A percentile compares a stretch with the other conserved stretches of the same genome.
phyloP scores from a whole-genome alignment of 2,888 invertebrate species.

The Syrphus vitripennis region DNA sequence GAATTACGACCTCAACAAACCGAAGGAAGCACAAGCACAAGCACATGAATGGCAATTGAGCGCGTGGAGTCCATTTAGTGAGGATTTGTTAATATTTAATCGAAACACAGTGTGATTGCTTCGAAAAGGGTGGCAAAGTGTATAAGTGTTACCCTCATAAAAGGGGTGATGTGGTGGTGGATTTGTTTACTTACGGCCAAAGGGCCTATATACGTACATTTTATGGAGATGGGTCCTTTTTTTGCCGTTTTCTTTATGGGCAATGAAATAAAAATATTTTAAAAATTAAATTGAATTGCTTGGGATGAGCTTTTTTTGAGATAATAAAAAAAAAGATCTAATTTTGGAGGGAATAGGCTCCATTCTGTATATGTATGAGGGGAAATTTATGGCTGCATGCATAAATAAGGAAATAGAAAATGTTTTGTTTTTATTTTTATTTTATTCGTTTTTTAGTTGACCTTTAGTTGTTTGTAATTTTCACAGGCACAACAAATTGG shows the following conservation, averaged over 20 bases:
- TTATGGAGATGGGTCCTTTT: neutral
- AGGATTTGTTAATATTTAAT: constrained; percentile 69
- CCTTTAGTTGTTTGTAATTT: too few species aligned
- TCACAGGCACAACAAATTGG: too few species aligned
- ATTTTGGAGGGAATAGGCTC: neutral
- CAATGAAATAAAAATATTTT: constrained; percentile 21
- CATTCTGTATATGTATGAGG: too few species aligned
- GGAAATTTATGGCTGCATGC: too few species aligned
- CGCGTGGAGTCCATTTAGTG: constrained; percentile 53
- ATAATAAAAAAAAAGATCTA: constrained; percentile 4
- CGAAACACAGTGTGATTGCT: constrained; percentile 43
- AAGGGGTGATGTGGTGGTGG: constrained; percentile 11
- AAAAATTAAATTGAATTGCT: constrained; percentile 19
- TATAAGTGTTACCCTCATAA: constrained; percentile 1
- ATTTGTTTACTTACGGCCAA: neutral
- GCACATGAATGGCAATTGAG: constrained; percentile 29
- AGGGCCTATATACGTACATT: neutral
- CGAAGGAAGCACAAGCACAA: constrained; percentile 25
- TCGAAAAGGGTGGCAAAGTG: neutral
- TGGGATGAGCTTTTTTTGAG: neutral
- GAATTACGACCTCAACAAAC: constrained; percentile 36
- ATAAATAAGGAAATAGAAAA: too few species aligned
- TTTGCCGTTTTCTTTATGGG: neutral
- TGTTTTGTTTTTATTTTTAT: too few species aligned
- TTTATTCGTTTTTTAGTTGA: too few species aligned